These are phyloP conservation scores for Phlogophora meticulosa DNA, from an alignment of 2,888 invertebrate genomes.

Conservation along the genomic window DNA sequence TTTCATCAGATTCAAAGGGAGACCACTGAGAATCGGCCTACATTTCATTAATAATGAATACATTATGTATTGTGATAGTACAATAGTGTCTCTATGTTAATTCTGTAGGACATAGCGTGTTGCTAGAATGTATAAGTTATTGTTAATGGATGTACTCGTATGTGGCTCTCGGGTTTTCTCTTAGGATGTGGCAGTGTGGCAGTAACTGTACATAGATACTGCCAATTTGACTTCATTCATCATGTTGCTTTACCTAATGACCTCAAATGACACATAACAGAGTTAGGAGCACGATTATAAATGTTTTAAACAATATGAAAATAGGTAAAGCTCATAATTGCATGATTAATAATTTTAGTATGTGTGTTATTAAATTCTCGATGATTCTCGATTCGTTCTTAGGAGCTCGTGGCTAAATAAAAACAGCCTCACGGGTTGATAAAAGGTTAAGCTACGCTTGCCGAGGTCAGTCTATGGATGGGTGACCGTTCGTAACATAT, in stretches of 20 bases:
- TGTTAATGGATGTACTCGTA: conserved; percentile 39
- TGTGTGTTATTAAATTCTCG: no score
- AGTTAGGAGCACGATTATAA: neutral
- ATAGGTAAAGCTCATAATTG: neutral
- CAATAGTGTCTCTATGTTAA: conserved; percentile 60
- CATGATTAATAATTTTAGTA: no score
- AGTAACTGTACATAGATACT: conserved; percentile 6
- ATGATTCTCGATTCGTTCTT: no score
- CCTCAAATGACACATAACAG: neutral
- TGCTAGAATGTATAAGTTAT: conserved; percentile 43
- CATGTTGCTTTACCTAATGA: conserved; percentile 1
- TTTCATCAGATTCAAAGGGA: conserved; percentile 68
- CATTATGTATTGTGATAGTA: conserved; percentile 58
- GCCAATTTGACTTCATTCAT: neutral
- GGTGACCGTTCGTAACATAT: no score
- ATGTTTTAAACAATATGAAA: neutral
- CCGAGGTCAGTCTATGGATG: no score
- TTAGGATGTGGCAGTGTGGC: neutral
- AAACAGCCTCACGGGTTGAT: no score
- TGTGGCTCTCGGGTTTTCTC: conserved; percentile 47
- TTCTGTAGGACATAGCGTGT: conserved; percentile 55
- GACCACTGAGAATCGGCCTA: conserved; percentile 63
- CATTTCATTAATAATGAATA: conserved; percentile 67
- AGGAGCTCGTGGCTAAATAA: no score
- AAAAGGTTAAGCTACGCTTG: no score